Conservation (phyloP, 64 coral and sea anemone species). For the Pachyseris speciosa region DNA sequence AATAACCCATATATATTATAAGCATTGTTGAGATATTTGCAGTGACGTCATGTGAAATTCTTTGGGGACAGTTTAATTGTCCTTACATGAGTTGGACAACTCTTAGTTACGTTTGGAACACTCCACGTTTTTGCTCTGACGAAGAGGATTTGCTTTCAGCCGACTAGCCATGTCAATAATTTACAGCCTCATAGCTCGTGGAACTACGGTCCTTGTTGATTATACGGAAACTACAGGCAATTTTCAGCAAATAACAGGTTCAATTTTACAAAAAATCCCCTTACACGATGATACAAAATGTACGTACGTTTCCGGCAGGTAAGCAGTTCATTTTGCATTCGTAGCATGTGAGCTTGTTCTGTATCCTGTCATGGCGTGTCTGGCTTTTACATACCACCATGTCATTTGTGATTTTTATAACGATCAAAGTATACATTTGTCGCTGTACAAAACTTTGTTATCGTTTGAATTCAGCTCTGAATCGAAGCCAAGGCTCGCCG, state of each 20-base stretch:
- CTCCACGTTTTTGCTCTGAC: constrained; percentile 33
- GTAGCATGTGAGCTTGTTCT: not conserved
- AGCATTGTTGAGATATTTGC: too few species aligned
- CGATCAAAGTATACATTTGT: too few species aligned
- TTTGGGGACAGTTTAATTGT: too few species aligned
- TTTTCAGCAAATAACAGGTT: constrained; percentile 86
- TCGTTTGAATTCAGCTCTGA: too few species aligned
- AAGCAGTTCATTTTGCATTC: not conserved
- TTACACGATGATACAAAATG: constrained; percentile 82
- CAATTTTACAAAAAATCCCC: constrained; percentile 89
- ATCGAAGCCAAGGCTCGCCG: too few species aligned
- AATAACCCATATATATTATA: too few species aligned
- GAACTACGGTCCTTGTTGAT: constrained; percentile 93
- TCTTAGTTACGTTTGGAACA: constrained; percentile 26
- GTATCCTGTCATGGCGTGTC: not conserved
- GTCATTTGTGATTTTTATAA: too few species aligned
- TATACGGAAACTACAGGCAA: constrained; percentile 96
- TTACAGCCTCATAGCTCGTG: constrained; percentile 91
- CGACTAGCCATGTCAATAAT: constrained; percentile 90
- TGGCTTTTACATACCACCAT: too few species aligned
- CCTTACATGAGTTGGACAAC: too few species aligned
- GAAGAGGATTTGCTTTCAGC: not conserved
- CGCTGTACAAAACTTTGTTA: too few species aligned
- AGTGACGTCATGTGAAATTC: too few species aligned
- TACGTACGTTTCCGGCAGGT: constrained; percentile 96